Base-by-base conservation (phyloP, 2,113 vertebrate genomes). In the Erpornis zantholeuca region DNA sequence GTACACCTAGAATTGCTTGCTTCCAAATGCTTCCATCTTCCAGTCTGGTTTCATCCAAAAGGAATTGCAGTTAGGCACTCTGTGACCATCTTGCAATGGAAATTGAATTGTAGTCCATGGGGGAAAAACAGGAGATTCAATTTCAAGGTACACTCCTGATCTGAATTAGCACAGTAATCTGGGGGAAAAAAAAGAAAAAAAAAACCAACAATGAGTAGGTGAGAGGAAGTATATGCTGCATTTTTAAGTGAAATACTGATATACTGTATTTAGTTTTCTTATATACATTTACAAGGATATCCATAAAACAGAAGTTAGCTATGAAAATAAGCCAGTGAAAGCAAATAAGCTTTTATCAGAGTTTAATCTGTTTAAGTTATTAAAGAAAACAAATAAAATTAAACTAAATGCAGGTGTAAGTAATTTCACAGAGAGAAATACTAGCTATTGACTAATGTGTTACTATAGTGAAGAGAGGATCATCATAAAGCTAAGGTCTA, bases 271-370 rank as follows among this genome's bases (percentile, higher is more conserved):
- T 63, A 72, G 18, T 47, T 82, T 35, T 64, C 15, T 19, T 44
- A 23, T 31, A 21, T 6, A 19, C 0, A 0, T 40, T 73, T 75
- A 36, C 21, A 79, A 66, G 9, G 6, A 11, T 66, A 53, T 36
- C 36, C 9, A 36, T 88, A 35, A 90, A 82, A 53, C 7, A 71
- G 60, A 60, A 9, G 15, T 60, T 75, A 64, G 4, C 2, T 12
- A 59, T 64, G 18, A 83, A 90, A 72, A 92, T 60, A 6, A 83
- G 57, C 22, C 40, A 56, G 12, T 52, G 16, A 76, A 91, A 86
- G 29, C 18, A 60, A 77, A 86, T 40, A 56, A 49, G 3, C 7
- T 69, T 2, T 7, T 53, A 36, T 52, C 24, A 69, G 40, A 57
- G 7, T 16, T 91, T 76, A 23, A 60, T 80, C 35, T 86, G 12